These are phyloP conservation scores for Drosophila ficusphila DNA, from an alignment of 1,140 invertebrate species.

Conservation along the genomic window DNA sequence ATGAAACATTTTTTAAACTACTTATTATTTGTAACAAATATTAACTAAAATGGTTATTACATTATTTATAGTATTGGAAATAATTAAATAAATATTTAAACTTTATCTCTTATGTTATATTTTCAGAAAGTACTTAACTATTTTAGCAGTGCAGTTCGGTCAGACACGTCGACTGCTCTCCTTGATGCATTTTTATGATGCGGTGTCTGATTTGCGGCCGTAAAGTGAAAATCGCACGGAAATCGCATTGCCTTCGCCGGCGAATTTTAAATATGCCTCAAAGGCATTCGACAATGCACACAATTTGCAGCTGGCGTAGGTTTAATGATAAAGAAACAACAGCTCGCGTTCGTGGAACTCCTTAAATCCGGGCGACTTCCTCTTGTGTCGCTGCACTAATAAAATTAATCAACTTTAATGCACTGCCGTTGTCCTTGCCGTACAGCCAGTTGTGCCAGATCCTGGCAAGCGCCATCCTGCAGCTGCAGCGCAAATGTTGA, in stretches of 20 bases:
- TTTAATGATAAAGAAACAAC: slow-evolving; percentile 36
- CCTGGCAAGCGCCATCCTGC: neutral
- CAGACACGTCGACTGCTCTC: slow-evolving; percentile 39
- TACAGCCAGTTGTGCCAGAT: too few species aligned
- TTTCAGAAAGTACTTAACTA: neutral
- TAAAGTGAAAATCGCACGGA: slow-evolving; percentile 70
- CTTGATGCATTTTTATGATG: slow-evolving; percentile 71
- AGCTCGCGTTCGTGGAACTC: slow-evolving; percentile 26
- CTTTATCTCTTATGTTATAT: too few species aligned
- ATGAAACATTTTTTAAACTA: too few species aligned
- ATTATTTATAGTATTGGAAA: too few species aligned
- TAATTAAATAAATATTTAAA: too few species aligned
- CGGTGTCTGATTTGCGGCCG: slow-evolving; percentile 64
- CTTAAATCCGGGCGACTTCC: slow-evolving; percentile 29
- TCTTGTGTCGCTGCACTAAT: slow-evolving; percentile 48
- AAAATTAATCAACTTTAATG: slow-evolving; percentile 81
- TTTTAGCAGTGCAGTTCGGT: slow-evolving; percentile 7
- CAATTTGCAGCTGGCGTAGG: slow-evolving; percentile 29
- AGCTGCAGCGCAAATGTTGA: slow-evolving; percentile 50
- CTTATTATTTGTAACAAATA: too few species aligned
- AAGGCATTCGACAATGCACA: slow-evolving; percentile 31
- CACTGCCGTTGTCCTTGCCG: slow-evolving; percentile 37
- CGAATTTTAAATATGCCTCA: slow-evolving; percentile 70
- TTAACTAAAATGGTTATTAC: too few species aligned
- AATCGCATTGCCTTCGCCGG: slow-evolving; percentile 23